Percentiles rank a stretch among this genome's conserved stretches.
These are phyloP conservation scores for Illadopsis cleaveri DNA, from an alignment of 2,113 vertebrate genomes.

Conservation along the genomic window DNA sequence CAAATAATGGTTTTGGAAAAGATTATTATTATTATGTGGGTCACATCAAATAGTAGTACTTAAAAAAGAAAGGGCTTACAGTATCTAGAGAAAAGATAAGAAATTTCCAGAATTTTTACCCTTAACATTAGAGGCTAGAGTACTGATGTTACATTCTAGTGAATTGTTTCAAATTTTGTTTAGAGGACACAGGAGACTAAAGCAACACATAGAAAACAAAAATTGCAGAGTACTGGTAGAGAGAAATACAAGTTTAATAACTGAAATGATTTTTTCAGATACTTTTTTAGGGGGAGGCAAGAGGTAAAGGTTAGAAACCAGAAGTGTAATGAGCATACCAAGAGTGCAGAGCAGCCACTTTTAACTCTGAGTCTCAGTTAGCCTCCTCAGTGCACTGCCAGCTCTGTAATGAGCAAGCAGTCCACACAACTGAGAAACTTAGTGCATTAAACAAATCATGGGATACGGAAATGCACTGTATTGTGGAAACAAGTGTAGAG, in stretches of 20 bases:
- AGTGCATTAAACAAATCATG: neutral
- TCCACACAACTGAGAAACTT: neutral
- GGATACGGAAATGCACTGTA: neutral
- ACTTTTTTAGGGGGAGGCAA: neutral
- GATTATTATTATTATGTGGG: neutral
- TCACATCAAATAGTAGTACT: neutral
- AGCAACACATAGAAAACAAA: neutral
- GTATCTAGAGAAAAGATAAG: neutral
- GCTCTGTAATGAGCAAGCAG: neutral
- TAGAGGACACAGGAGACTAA: neutral
- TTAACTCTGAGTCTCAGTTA: neutral
- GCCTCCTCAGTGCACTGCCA: neutral
- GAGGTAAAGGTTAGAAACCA: neutral
- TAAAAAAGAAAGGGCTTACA: neutral
- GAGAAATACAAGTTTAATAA: constrained; percentile 9
- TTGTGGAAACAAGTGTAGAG: constrained; percentile 15
- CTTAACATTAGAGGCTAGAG: neutral
- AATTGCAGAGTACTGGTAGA: neutral
- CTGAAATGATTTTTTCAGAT: neutral
- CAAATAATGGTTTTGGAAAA: neutral
- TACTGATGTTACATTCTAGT: neutral
- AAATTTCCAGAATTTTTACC: neutral
- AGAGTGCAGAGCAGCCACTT: neutral
- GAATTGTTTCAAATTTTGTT: neutral
- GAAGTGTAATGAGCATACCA: neutral